Evolutionary conservation across 2,888 invertebrate genomes (phyloP), one percentile per base, ranked within the genome.

Genomic region (Nymphalis c-album): DNA sequence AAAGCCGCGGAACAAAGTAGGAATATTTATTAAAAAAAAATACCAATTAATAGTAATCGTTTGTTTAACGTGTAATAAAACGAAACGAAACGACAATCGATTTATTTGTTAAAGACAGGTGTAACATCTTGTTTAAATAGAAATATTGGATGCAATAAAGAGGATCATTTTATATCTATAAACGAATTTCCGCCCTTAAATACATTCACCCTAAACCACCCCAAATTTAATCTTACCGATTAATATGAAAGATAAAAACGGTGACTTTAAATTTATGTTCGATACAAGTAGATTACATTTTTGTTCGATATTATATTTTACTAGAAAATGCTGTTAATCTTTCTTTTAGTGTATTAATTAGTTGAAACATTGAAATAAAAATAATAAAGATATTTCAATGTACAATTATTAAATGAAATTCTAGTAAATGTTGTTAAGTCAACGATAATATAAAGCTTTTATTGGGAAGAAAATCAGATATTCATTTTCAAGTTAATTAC

Each of bases 141-240:
- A 69, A 65, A 71, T 67, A 64, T 78, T 77, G 76, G 73, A 73
- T 73, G 73, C 74, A 40, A 70, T 70, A 68, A 68, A 70, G 64
- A 60, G 53, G 53, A 61, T 64, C 59, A 64, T 70, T 70, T 68
- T 70, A 70, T 68, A 60, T 68, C 64, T 60, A 55, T 70, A 68
- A 70, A 70, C 62, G 68, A 60, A 58, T 68, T 68, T 70, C 70
- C 70, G 68, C 70, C 70, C 68, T 22, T 16, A 61, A 61, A 45
- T 2, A 22, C 51, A 13, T 67, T 53, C 31, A 73, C 76, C 72
- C 75, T 40, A 73, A 75, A 72, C 75, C 70, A 75, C 71, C 75
- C 77, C 78, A 77, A 81, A 5, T 48, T 60, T 66, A 66, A 66
- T 83, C 83, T 75, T 72, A 73, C 80, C 78, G 85, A 85, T 85